Base-by-base conservation (phyloP, 2,888 invertebrate species). In the Quadroppia sp. region DNA sequence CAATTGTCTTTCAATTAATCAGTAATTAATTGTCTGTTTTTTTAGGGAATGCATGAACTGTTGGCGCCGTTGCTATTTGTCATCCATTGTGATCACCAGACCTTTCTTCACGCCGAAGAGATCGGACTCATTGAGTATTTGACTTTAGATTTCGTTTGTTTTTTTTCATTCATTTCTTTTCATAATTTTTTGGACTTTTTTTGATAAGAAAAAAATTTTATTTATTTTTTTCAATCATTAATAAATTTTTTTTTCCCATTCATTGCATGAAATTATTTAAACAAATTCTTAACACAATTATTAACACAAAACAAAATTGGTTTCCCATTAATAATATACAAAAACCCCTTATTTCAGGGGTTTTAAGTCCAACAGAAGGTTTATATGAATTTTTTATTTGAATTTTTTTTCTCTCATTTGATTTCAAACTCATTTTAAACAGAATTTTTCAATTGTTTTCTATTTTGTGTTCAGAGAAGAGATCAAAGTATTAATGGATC, bases 21-120 rank as follows among this genome's bases (percentile, higher is more conserved):
- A 48, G n/a, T 7, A 53, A 53, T 53, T 53, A 25, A 23, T 25
- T 59, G 15, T 28, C 15, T 6, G 28, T n/a, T 17, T n/a, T 2
- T 9, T 13, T 81, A 87, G 85, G 92, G 92, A 28, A 92, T 92
- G 92, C 92, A 92, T 82, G 92, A 92, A 82, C 86, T 92, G 70
- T 82, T 92, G 71, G 92, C 91, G 0, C 91, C 91, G 0, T 82
- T 92, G 70, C 84, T 92, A 36, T 90, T 89, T 80, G 90, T 92
- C 15, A 83, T 91, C 28, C 88, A 89, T 79, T 86, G 87, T 77
- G 92, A 92, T 81, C 88, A 90, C 77, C 87, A 88, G 80, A 86
- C 88, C 4, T 85, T 87, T 78, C 82, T 87, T 71, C 88, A 88
- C 80, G 86, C 87, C 71, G 83, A 82, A 73, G 88, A 88, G 80